Evolutionary conservation across 2,797 vertebrate genomes (phyloP), one percentile per base, ranked within the genome.

Genomic region (Lacerta agilis): DNA sequence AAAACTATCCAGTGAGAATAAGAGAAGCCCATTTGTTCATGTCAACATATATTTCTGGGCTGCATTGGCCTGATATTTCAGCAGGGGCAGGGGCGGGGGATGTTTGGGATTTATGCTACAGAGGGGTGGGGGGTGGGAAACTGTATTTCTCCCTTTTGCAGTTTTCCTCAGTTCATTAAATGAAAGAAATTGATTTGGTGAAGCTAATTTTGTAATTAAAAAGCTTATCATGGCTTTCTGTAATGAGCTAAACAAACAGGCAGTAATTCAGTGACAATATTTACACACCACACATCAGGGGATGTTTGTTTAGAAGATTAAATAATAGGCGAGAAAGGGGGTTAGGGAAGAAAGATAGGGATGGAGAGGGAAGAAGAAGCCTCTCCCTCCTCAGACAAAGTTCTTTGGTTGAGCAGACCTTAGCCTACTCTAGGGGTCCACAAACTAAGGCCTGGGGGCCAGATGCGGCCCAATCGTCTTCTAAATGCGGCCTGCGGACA

Each of bases 161-260:
- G 94, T 92, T 95, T 96, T 95, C 90, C 94, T 94, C 92, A 95
- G 94, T 96, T 97, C 96, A 97, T 97, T 97, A 97, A 97, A 93
- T 93, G 92, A 96, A 97, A 96, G 90, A 94, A 96, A 97, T 97
- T 97, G 95, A 97, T 97, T 97, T 94, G 93, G 95, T n/a, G 81
- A 94, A 95, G 92, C 93, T 97, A 97, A 97, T 97, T 97, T 97
- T 96, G 94, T 97, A 97, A 97, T 97, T 97, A 97, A 97, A 97
- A 97, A 97, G 96, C 97, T 97, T 97, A 97, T 96, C 97, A 95
- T 97, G 93, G 94, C 93, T 97, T 95, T 96, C 94, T 94, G 91
- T 97, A 97, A 97, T 96, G 96, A 97, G 95, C 93, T 97, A 95
- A 97, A 95, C 94, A 97, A 97, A 96, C 95, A 97, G 95, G 94